phyloP scores from a whole-genome alignment of 2,797 vertebrate species.

The Malurus splendens region DNA sequence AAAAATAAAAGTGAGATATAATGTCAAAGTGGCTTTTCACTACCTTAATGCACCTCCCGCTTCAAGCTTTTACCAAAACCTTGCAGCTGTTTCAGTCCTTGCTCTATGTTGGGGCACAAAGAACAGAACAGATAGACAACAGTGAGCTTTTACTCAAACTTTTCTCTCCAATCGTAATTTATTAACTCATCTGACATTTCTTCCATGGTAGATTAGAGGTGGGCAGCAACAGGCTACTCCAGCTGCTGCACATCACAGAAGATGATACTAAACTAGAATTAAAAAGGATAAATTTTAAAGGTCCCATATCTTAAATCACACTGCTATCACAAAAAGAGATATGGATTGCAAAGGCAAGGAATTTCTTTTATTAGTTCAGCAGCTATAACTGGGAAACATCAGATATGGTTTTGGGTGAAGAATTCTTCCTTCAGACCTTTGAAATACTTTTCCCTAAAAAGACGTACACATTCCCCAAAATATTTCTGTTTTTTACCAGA shows the following conservation, averaged over 20 bases:
- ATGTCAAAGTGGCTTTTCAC: neutral
- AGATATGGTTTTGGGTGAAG: neutral
- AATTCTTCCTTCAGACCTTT: neutral
- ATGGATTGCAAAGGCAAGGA: neutral
- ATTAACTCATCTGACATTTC: neutral
- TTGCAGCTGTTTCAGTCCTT: neutral
- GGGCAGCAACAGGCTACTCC: neutral
- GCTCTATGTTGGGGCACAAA: neutral
- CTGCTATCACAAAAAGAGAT: neutral
- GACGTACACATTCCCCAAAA: neutral
- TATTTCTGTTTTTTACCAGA: neutral
- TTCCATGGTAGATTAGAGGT: neutral
- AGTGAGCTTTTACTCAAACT: neutral
- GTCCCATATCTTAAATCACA: neutral
- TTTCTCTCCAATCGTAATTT: neutral
- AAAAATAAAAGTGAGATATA: neutral
- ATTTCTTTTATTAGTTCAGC: neutral
- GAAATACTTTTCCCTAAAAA: neutral
- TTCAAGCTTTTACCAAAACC: neutral
- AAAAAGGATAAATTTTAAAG: neutral
- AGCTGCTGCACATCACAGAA: neutral
- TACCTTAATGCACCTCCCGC: neutral
- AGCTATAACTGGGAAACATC: neutral
- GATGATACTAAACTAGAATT: neutral
- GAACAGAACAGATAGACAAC: neutral